Conservation (phyloP, 2,797 vertebrate genomes). For the Erpetoichthys calabaricus region DNA sequence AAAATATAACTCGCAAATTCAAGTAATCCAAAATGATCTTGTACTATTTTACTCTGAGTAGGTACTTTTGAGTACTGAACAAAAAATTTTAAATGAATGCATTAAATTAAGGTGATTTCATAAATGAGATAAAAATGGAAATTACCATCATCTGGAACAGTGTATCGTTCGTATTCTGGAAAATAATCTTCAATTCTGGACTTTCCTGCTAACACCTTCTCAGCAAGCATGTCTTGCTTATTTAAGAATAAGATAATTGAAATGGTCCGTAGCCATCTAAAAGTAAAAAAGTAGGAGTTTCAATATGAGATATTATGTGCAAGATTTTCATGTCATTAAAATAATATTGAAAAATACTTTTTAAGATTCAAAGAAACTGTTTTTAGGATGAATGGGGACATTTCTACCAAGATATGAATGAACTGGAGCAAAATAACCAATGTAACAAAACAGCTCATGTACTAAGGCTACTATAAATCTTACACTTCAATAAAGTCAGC, state of each 20-base stretch:
- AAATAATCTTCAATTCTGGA: conserved; percentile 99
- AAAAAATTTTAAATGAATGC: no score
- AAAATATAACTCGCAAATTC: background rate
- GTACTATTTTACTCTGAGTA: no score
- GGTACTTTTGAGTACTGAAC: no score
- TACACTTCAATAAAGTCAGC: background rate
- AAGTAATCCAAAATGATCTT: no score
- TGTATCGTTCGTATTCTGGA: conserved; percentile 88
- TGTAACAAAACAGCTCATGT: no score
- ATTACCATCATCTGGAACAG: conserved; percentile 91
- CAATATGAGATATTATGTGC: conserved; percentile 6
- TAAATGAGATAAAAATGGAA: background rate
- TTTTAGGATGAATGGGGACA: no score
- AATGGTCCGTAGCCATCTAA: conserved; percentile 94
- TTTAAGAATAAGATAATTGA: conserved; percentile 97
- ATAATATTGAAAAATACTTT: no score
- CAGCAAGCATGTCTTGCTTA: conserved; percentile 97
- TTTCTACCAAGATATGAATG: no score
- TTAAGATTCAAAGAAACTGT: no score
- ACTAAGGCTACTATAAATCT: no score
- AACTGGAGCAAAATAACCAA: no score
- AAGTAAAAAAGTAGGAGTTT: conserved; percentile 7
- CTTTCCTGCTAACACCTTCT: conserved; percentile 97
- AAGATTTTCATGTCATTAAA: background rate
- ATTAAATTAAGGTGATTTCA: no score